These are phyloP conservation scores for Polydrusus pterygomalis DNA, from an alignment of 2,888 invertebrate species.

Conservation along the genomic window DNA sequence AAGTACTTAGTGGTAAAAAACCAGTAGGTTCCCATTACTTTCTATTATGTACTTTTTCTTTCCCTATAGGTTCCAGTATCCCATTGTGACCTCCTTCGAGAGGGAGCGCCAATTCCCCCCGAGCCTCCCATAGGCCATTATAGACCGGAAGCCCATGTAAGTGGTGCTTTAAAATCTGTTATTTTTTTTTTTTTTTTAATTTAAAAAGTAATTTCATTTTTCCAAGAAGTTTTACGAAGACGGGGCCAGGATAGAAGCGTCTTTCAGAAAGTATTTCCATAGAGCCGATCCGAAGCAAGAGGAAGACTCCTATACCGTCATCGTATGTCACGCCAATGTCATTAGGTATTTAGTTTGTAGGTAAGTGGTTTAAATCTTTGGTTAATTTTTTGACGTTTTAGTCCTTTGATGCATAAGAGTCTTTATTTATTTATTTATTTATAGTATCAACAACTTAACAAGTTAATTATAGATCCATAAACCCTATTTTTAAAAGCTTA, in stretches of 20 bases:
- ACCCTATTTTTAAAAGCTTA: no score
- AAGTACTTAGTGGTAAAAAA: no score
- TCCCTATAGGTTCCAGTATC: constrained; percentile 75
- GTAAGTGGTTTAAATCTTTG: constrained; percentile 71
- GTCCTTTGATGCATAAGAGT: no score
- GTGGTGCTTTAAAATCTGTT: constrained; percentile 58
- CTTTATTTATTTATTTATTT: no score
- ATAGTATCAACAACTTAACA: no score
- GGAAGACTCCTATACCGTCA: constrained; percentile 88
- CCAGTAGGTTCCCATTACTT: no score
- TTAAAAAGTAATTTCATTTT: constrained; percentile 16
- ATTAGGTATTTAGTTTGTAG: constrained; percentile 96
- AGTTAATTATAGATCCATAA: no score
- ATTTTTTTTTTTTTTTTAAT: background rate
- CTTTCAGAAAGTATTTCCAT: constrained; percentile 94
- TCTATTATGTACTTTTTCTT: no score
- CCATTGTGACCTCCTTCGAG: constrained; percentile 86
- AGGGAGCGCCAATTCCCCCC: constrained; percentile 96
- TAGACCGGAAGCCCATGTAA: constrained; percentile 87
- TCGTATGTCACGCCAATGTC: constrained; percentile 98
- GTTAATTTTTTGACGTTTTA: no score
- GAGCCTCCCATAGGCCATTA: constrained; percentile 91
- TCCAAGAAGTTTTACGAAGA: constrained; percentile 93
- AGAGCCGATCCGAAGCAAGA: constrained; percentile 88
- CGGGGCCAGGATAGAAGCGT: constrained; percentile 96